Evolutionary conservation across 2,888 invertebrate species (phyloP).

Genomic region (Dusona sp.): DNA sequence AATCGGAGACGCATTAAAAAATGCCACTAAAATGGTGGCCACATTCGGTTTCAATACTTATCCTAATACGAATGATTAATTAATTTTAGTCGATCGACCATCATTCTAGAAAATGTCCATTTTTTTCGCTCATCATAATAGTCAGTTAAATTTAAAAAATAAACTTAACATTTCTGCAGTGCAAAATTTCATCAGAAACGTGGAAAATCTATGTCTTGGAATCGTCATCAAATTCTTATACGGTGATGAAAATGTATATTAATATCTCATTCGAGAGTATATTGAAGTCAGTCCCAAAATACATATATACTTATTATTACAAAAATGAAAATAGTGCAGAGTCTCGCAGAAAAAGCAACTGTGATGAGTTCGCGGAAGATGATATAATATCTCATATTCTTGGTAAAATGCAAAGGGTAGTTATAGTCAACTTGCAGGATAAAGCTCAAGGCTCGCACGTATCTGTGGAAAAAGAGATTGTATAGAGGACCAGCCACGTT

Average conservation of each 20-base stretch:
- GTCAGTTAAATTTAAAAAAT: not conserved
- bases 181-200: not conserved
- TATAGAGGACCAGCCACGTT: constrained; percentile 47
- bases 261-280: constrained; percentile 7
- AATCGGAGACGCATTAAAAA: not conserved
- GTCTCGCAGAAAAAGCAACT: constrained; percentile 20
- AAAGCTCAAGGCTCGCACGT: constrained; percentile 13
- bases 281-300: constrained; percentile 14
- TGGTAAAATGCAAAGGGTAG: constrained; percentile 35
- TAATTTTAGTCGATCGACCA: not conserved
- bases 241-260: not conserved
- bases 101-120: not conserved
- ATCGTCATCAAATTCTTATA: not conserved
- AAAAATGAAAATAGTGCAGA: not conserved
- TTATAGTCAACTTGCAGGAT: constrained; percentile 3
- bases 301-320: not conserved
- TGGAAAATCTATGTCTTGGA: not conserved
- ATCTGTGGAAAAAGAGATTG: constrained; percentile 38
- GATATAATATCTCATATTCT: constrained; percentile 70
- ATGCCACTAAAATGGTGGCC: not conserved
- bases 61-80: not conserved
- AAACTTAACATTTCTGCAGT: not conserved
- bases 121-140: not conserved
- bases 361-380: constrained; percentile 32
- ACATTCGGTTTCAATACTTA: not conserved